Evolutionary conservation across 2,113 vertebrate species (phyloP).

Genomic region (Actenoides hombroni): DNA sequence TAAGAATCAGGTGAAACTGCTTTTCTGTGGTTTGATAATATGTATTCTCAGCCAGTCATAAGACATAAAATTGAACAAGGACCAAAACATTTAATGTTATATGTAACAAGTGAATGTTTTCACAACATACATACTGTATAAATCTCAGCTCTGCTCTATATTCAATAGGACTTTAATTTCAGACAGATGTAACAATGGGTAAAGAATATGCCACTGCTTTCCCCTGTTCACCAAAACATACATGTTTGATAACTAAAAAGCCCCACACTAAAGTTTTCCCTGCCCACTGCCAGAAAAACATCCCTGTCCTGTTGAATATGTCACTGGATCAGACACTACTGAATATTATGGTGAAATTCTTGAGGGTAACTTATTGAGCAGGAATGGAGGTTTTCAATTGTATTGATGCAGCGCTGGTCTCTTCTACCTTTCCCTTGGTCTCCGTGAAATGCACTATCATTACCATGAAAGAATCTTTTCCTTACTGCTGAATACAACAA

Average conservation of each 20-base stretch:
- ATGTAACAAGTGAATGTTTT: neutral
- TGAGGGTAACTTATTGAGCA: neutral
- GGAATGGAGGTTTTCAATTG: neutral
- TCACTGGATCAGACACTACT: neutral
- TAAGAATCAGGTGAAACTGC: neutral
- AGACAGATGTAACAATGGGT: neutral
- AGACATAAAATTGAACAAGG: neutral
- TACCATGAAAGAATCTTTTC: neutral
- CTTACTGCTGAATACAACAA: neutral
- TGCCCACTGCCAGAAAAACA: neutral
- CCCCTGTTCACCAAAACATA: neutral
- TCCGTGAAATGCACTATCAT: neutral
- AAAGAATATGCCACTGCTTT: neutral
- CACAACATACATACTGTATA: rapidly evolving
- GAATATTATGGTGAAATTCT: neutral
- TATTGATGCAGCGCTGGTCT: neutral
- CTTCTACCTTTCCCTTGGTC: neutral
- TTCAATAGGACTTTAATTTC: neutral
- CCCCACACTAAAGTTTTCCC: neutral
- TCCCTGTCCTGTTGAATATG: neutral
- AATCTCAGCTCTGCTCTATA: neutral
- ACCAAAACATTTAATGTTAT: neutral
- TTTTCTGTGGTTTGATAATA: neutral
- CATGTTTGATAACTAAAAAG: neutral
- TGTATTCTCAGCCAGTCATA: neutral